A percentile compares a stretch with the other conserved stretches of the same genome.
Conservation (phyloP, 2,888 invertebrate species). For the Lamellibrachia satsuma region DNA sequence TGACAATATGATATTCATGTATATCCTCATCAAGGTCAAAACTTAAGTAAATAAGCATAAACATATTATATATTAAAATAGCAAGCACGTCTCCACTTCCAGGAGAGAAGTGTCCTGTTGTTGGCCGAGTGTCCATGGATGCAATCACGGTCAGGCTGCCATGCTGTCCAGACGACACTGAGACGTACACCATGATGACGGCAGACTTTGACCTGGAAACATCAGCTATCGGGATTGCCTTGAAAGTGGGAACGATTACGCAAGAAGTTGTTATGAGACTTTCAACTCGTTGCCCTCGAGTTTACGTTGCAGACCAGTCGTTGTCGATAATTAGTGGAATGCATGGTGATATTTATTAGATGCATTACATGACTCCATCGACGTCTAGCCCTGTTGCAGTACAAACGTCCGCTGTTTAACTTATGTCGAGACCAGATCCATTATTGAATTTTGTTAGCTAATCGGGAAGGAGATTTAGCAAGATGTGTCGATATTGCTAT, state of each 20-base stretch:
- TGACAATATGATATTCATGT: too few species aligned
- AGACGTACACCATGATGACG: conserved; percentile 36
- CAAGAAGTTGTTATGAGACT: conserved; percentile 33
- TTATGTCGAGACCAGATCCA: too few species aligned
- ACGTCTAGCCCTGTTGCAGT: too few species aligned
- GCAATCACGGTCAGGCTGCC: conserved; percentile 37
- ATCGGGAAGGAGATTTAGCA: too few species aligned
- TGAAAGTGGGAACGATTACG: conserved; percentile 30
- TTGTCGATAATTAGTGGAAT: background rate
- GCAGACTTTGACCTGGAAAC: conserved; percentile 36
- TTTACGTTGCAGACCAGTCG: conserved; percentile 23
- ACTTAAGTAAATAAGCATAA: background rate
- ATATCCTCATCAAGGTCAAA: too few species aligned
- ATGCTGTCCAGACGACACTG: conserved; percentile 27
- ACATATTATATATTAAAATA: background rate
- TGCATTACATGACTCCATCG: background rate
- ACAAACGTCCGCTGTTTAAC: too few species aligned
- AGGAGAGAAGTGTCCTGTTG: conserved; percentile 39
- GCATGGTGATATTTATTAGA: background rate
- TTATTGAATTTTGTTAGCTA: too few species aligned
- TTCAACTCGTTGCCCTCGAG: conserved; percentile 28
- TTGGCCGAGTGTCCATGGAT: conserved; percentile 39
- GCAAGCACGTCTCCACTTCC: background rate
- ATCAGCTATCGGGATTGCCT: conserved; percentile 36
- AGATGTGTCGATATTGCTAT: too few species aligned